These are phyloP conservation scores for Gallirallus australis DNA, from an alignment of 2,797 vertebrate genomes.

Conservation along the genomic window DNA sequence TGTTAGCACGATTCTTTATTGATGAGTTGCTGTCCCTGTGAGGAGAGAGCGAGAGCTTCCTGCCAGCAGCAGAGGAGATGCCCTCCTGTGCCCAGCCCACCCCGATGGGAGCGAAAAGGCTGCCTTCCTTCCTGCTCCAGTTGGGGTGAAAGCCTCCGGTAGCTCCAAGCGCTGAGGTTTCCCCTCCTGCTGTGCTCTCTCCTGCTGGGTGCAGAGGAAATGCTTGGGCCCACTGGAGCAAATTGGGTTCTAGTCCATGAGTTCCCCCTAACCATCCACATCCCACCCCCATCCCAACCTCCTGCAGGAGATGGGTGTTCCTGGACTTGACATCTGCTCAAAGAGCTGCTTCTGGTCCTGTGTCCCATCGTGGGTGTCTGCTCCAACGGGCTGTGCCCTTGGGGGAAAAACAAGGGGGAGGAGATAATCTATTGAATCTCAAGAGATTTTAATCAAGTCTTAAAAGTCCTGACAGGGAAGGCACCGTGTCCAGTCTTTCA, in stretches of 20 bases:
- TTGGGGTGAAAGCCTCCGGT: background rate
- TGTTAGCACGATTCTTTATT: background rate
- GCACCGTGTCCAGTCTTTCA: background rate
- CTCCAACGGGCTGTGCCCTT: background rate
- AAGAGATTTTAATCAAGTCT: background rate
- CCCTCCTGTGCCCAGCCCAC: background rate
- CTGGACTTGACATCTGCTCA: background rate
- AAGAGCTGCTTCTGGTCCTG: background rate
- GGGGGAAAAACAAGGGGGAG: too few species aligned
- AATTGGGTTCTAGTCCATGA: background rate
- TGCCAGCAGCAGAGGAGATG: background rate
- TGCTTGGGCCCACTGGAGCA: background rate
- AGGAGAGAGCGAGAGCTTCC: background rate
- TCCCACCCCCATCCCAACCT: background rate
- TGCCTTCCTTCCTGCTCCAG: accelerated
- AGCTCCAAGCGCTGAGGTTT: background rate
- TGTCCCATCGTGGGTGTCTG: background rate
- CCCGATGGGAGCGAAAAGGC: background rate
- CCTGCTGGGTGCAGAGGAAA: background rate
- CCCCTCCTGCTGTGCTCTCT: background rate
- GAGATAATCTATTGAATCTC: too few species aligned
- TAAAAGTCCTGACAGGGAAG: background rate
- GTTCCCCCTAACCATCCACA: accelerated
- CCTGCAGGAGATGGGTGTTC: too few species aligned
- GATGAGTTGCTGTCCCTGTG: background rate